Evolutionary conservation across 30 jellyfish, hydroid and myxozoan species (phyloP), one percentile per base, ranked within the genome.

Genomic region (Hydra vulgaris): DNA sequence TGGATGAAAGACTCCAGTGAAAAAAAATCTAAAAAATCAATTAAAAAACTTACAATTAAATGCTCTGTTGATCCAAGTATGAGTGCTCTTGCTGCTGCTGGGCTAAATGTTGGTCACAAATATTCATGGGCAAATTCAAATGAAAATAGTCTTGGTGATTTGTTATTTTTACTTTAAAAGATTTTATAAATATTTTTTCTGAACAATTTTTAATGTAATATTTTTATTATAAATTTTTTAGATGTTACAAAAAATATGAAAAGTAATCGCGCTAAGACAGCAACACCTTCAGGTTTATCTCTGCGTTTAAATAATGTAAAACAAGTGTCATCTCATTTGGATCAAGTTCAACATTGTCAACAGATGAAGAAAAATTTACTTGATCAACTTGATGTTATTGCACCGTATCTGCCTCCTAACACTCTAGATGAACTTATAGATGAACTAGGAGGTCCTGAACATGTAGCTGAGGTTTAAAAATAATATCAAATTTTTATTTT

Each of bases 81-180:
- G 89, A 91, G 86, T 83, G 98, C 94, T 21, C 79, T 91, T n/a
- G 95, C 95, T 27, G 98, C 98, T 7, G 98, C 98, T 66, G 98
- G 98, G 0, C 55, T 91, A 15, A 74, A 76, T 40, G 54, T 74
- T n/a, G 98, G 98, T 17, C 80, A 73, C 26, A 90, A 91, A 77
- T 91, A 86, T 75, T 87, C 98, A 4, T 91, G 98, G 98, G 88
- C 95, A 5, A 83, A 82, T 25, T 23, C 85, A 21, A 21, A 55
- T 0, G 53, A 91, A 82, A 84, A 88, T 87, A 40, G 79, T 78
- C 18, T 8, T 8, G 18, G 61, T 40, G 12, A n/a, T n/a, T n/a
- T n/a, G n/a, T n/a, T n/a, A n/a, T n/a, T n/a, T n/a, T n/a, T n/a
- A n/a, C n/a, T n/a, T n/a, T n/a, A n/a, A n/a, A n/a, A n/a, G n/a